These are phyloP conservation scores for Holcopasites calliopsidis DNA, from an alignment of 1,140 invertebrate species.

Conservation along the genomic window DNA sequence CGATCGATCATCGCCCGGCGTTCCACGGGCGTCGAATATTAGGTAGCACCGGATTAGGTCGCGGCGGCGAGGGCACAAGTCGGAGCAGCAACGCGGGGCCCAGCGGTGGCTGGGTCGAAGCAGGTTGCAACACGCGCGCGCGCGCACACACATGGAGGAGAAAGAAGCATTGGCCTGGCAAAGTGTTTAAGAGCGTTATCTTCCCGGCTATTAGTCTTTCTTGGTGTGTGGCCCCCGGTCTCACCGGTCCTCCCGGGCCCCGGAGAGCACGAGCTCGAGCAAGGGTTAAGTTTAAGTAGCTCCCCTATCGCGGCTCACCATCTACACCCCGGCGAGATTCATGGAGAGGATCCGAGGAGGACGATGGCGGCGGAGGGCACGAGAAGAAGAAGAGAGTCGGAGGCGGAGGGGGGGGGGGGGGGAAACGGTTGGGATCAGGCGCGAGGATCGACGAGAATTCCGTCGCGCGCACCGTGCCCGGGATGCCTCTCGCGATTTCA, in stretches of 20 bases:
- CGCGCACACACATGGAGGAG: no score
- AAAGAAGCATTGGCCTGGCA: slow-evolving; percentile 77
- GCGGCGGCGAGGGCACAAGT: no score
- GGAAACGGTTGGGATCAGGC: slow-evolving; percentile 42
- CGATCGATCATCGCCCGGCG: slow-evolving; percentile 33
- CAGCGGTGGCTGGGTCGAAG: slow-evolving; percentile 31
- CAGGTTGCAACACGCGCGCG: slow-evolving; percentile 58
- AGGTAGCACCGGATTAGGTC: slow-evolving; percentile 9
- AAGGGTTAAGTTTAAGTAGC: slow-evolving; percentile 79
- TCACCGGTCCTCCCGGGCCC: slow-evolving; percentile 68
- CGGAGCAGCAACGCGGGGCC: neutral
- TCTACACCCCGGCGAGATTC: slow-evolving; percentile 71
- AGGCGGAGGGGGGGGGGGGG: neutral
- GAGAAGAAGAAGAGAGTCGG: no score
- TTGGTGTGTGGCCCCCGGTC: slow-evolving; percentile 77
- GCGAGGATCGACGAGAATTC: slow-evolving; percentile 62
- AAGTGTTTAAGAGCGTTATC: slow-evolving; percentile 80
- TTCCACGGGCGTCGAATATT: slow-evolving; percentile 33
- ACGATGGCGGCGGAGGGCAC: no score
- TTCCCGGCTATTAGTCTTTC: slow-evolving; percentile 78
- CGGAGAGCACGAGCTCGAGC: slow-evolving; percentile 71
- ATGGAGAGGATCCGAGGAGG: slow-evolving; percentile 48
- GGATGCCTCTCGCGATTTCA: slow-evolving; percentile 12
- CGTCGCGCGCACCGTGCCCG: slow-evolving; percentile 42
- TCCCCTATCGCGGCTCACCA: slow-evolving; percentile 69